Conservation (phyloP, 2,888 invertebrate species). For the Campoplex nolae region DNA sequence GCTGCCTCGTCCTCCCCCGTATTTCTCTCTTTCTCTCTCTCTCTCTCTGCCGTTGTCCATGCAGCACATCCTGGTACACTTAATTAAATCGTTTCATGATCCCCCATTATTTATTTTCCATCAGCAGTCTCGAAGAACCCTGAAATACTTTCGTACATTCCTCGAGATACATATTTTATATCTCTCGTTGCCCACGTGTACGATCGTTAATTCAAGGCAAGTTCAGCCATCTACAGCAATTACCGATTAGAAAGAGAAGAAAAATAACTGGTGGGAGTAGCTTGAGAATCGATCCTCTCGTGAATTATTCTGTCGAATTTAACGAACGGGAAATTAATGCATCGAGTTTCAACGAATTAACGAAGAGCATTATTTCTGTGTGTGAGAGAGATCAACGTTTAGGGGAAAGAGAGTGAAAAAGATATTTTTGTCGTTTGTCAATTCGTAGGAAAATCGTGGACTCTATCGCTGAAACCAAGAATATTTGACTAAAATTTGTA, state of each 20-base stretch:
- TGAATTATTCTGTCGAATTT: background rate
- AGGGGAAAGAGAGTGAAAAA: background rate
- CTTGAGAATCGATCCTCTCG: background rate
- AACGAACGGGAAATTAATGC: background rate
- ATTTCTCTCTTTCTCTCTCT: conserved; percentile 21
- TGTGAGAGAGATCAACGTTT: background rate
- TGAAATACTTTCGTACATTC: conserved; percentile 60
- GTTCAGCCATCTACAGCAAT: conserved; percentile 44
- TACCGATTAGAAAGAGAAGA: background rate
- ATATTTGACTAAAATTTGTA: background rate
- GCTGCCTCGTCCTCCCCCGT: background rate
- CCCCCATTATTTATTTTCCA: conserved; percentile 64
- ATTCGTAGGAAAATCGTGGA: background rate
- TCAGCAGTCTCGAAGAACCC: conserved; percentile 48
- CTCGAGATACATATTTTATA: conserved; percentile 40
- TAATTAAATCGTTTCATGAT: conserved; percentile 69
- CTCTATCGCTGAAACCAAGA: background rate
- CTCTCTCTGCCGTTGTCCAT: conserved; percentile 31
- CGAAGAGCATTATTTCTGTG: background rate
- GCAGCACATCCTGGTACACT: conserved; percentile 67
- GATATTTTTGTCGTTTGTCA: background rate
- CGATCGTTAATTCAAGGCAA: conserved; percentile 55
- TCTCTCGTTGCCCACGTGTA: conserved; percentile 17
- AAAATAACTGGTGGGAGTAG: background rate
- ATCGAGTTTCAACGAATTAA: background rate